phyloP scores from a whole-genome alignment of 1,140 invertebrate genomes.

The Drosophila chauvacae region DNA sequence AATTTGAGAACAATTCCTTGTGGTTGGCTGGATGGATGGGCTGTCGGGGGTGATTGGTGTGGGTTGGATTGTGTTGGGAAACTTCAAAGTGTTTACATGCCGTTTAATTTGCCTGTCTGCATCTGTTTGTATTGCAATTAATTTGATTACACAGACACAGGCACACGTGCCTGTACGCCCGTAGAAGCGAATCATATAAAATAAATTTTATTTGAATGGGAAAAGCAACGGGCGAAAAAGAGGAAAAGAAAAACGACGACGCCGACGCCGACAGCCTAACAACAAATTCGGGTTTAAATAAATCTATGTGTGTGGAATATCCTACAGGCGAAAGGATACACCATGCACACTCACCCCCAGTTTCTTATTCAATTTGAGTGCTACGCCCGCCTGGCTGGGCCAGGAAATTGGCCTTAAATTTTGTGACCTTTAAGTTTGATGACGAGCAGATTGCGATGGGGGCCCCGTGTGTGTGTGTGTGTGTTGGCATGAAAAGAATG shows the following conservation, averaged over 20 bases:
- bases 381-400: slow-evolving; percentile 28
- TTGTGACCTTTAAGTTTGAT: slow-evolving; percentile 67
- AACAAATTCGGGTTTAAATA: slow-evolving; percentile 59
- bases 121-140: slow-evolving; percentile 77
- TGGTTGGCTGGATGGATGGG: slow-evolving; percentile 31
- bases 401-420: slow-evolving; percentile 72
- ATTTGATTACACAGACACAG: slow-evolving; percentile 70
- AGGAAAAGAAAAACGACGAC: slow-evolving; percentile 36
- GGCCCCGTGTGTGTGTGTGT: neutral
- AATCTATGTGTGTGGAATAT: slow-evolving; percentile 25
- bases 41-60: neutral
- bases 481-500: neutral
- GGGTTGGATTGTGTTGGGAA: neutral
- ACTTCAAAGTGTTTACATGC: slow-evolving; percentile 79
- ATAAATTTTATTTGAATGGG: slow-evolving; percentile 64
- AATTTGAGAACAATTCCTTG: slow-evolving; percentile 61
- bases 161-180: slow-evolving; percentile 31
- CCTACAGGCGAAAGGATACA: slow-evolving; percentile 32
- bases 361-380: slow-evolving; percentile 56
- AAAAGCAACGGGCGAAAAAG: slow-evolving; percentile 14
- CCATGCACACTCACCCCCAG: slow-evolving; percentile 7
- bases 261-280: slow-evolving; percentile 46
- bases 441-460: slow-evolving; percentile 6
- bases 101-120: slow-evolving; percentile 77
- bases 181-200: slow-evolving; percentile 64